phyloP scores from a whole-genome alignment of 2,888 invertebrate genomes.

The Diploptera punctata region DNA sequence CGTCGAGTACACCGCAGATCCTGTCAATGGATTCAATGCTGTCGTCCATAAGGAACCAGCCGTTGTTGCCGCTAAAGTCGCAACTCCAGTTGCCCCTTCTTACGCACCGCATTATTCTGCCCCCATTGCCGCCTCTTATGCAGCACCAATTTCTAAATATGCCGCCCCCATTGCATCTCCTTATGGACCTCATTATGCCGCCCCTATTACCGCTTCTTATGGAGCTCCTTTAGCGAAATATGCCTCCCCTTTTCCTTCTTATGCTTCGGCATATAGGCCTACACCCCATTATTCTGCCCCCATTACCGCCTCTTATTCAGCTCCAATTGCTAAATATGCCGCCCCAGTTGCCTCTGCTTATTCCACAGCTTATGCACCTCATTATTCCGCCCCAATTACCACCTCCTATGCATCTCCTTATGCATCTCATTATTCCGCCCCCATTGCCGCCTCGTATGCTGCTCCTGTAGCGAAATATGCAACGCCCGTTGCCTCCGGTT shows the following conservation, averaged over 20 bases:
- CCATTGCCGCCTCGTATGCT: constrained; percentile 10
- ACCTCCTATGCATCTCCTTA: constrained; percentile 32
- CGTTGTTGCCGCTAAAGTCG: not conserved
- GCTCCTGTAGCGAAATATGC: constrained; percentile 36
- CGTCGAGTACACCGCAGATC: constrained; percentile 62
- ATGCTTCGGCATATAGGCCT: not conserved
- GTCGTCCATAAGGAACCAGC: constrained; percentile 56
- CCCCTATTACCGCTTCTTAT: not conserved
- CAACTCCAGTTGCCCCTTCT: not conserved
- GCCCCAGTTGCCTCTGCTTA: constrained; percentile 1
- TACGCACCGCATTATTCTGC: not conserved
- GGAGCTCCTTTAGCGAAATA: not conserved
- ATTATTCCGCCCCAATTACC: constrained; percentile 3
- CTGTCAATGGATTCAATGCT: constrained; percentile 61
- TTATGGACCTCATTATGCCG: not conserved
- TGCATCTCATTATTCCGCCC: constrained; percentile 26
- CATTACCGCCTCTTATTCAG: constrained; percentile 23
- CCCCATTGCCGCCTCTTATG: not conserved
- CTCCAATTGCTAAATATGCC: constrained; percentile 23
- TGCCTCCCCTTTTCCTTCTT: not conserved
- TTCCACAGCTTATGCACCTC: constrained; percentile 30
- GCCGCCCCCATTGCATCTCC: not conserved
- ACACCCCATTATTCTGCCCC: not conserved
- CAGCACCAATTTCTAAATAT: not conserved
- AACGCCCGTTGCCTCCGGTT: constrained; percentile 22